Evolutionary conservation across 2,113 vertebrate genomes (phyloP).

Genomic region (Columba livia): DNA sequence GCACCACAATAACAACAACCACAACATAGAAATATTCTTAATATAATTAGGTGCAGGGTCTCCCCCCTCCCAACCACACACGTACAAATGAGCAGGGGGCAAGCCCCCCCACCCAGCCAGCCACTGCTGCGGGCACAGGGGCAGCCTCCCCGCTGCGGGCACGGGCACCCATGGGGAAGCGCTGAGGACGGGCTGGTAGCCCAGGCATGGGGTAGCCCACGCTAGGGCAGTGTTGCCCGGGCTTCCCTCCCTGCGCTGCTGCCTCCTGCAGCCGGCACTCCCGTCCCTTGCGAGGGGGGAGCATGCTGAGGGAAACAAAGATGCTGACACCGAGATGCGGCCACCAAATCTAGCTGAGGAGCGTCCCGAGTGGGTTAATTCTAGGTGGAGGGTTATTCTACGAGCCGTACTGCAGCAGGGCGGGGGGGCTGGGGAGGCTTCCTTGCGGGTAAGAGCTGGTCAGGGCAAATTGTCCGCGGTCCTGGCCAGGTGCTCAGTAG

Average conservation of each 20-base stretch:
- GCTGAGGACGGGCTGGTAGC: not conserved
- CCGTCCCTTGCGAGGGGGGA: constrained; percentile 44
- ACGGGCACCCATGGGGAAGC: not conserved
- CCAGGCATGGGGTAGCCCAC: not conserved
- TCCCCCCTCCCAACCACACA: constrained; percentile 58
- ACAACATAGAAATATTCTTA: constrained; percentile 69
- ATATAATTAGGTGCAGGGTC: constrained; percentile 72
- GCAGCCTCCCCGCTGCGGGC: fast-evolving
- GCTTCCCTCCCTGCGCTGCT: not conserved
- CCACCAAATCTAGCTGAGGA: constrained; percentile 67
- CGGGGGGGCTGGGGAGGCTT: not conserved
- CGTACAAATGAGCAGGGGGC: constrained; percentile 20
- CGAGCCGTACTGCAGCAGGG: constrained; percentile 59
- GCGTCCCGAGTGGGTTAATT: constrained; percentile 53
- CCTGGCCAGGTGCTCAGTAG: constrained; percentile 82
- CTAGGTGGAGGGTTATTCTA: constrained; percentile 66
- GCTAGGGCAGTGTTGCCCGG: not conserved
- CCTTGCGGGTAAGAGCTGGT: constrained; percentile 51
- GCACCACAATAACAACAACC: not conserved
- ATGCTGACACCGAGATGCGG: constrained; percentile 55
- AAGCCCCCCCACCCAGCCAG: not conserved
- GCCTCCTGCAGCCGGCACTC: constrained; percentile 19
- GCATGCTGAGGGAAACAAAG: constrained; percentile 59
- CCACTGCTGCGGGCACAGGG: not conserved
- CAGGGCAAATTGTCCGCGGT: constrained; percentile 8